Conservation (phyloP, 2,888 invertebrate species). For the Graphium colonna region DNA sequence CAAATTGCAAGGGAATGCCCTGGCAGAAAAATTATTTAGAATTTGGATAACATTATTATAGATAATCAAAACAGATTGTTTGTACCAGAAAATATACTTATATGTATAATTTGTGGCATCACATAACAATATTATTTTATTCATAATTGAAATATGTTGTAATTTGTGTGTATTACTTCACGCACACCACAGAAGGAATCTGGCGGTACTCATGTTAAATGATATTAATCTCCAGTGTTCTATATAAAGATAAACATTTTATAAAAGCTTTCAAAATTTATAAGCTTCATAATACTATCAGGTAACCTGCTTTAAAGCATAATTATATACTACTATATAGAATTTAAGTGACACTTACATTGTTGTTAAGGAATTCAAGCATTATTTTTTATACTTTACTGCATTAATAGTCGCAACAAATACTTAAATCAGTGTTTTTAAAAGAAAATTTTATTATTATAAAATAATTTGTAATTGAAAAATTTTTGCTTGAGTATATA, state of each 20-base stretch:
- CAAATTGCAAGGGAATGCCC: too few species aligned
- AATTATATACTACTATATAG: too few species aligned
- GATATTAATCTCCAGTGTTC: background rate
- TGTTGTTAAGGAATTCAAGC: background rate
- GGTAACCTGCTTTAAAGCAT: background rate
- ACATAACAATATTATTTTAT: too few species aligned
- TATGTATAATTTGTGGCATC: too few species aligned
- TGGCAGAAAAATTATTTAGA: too few species aligned
- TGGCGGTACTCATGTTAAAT: too few species aligned
- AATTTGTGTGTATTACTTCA: too few species aligned
- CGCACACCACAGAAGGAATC: too few species aligned
- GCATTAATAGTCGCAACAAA: background rate
- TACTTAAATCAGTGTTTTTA: background rate
- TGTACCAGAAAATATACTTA: too few species aligned
- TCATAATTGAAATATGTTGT: too few species aligned
- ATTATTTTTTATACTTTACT: background rate
- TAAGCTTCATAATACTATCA: background rate
- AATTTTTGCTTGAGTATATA: background rate
- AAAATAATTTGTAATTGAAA: background rate
- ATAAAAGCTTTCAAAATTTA: background rate
- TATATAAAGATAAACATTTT: background rate
- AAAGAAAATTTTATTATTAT: background rate
- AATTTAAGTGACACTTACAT: background rate
- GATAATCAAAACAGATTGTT: too few species aligned
- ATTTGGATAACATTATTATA: too few species aligned